Conservation (phyloP, 2,797 vertebrate species). For the Hephaestus fuliginosus region DNA sequence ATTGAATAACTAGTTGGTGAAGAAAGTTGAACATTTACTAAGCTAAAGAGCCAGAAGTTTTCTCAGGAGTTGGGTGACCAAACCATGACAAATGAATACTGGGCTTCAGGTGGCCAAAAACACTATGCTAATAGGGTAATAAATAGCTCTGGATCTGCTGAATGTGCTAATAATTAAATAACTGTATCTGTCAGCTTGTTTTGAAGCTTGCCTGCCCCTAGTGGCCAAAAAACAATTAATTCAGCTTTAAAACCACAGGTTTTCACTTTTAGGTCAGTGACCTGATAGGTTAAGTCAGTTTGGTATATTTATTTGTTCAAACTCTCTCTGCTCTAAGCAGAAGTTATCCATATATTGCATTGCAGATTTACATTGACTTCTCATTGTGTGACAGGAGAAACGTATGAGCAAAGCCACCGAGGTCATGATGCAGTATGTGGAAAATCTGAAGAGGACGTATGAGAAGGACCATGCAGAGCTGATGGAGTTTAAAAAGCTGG, state of each 20-base stretch:
- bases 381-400: slow-evolving; percentile 89
- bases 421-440: slow-evolving; percentile 99
- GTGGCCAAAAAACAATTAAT: background rate
- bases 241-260: slow-evolving; percentile 1
- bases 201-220: background rate
- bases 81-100: background rate
- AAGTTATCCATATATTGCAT: background rate
- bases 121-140: background rate
- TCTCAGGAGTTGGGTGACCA: background rate
- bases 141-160: background rate
- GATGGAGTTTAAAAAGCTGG: slow-evolving; percentile 98
- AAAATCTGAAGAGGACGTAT: slow-evolving; percentile 97
- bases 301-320: background rate
- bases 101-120: background rate
- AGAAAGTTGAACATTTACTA: background rate
- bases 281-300: background rate
- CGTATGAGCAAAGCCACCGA: slow-evolving; percentile 98
- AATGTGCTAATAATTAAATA: background rate
- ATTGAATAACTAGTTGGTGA: background rate
- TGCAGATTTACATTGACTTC: background rate
- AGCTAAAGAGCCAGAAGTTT: too few species aligned
- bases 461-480: slow-evolving; percentile 98
- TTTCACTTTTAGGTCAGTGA: background rate
- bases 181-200: background rate
- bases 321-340: too few species aligned